These are phyloP conservation scores for Chionis minor DNA, from an alignment of 2,113 vertebrate genomes.

Conservation along the genomic window DNA sequence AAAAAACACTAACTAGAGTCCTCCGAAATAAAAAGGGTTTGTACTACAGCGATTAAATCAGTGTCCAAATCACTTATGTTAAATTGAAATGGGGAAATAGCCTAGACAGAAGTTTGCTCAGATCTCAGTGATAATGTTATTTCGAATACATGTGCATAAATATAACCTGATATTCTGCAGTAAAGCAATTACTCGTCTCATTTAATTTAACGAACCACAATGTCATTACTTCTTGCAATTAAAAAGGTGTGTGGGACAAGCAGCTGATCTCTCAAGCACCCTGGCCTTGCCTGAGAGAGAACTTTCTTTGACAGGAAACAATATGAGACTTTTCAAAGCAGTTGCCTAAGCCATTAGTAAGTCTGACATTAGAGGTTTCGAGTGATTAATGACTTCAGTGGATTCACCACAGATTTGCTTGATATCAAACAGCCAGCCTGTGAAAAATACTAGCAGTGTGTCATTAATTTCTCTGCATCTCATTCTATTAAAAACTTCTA, in stretches of 20 bases:
- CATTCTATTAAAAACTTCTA: not conserved
- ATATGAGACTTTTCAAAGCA: not conserved
- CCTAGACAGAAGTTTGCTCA: not conserved
- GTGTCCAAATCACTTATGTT: not conserved
- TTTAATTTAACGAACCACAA: not conserved
- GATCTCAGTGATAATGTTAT: accelerated
- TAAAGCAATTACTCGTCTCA: not conserved
- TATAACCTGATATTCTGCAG: not conserved
- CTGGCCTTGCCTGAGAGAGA: not conserved
- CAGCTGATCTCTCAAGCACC: not conserved
- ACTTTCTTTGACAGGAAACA: not conserved
- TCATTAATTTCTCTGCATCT: not conserved
- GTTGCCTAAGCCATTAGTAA: not conserved
- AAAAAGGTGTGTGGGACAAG: not conserved
- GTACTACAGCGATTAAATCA: not conserved
- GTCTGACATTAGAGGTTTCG: not conserved
- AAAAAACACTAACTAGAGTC: not conserved
- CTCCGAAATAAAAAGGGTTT: not conserved
- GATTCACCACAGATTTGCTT: not conserved
- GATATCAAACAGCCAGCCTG: not conserved
- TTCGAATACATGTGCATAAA: not conserved
- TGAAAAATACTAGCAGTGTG: not conserved
- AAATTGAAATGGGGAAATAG: not conserved
- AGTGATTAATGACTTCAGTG: not conserved
- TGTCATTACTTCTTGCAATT: not conserved